Evolutionary conservation across 2,888 invertebrate species (phyloP).

Genomic region (Sarcophaga caerulescens): DNA sequence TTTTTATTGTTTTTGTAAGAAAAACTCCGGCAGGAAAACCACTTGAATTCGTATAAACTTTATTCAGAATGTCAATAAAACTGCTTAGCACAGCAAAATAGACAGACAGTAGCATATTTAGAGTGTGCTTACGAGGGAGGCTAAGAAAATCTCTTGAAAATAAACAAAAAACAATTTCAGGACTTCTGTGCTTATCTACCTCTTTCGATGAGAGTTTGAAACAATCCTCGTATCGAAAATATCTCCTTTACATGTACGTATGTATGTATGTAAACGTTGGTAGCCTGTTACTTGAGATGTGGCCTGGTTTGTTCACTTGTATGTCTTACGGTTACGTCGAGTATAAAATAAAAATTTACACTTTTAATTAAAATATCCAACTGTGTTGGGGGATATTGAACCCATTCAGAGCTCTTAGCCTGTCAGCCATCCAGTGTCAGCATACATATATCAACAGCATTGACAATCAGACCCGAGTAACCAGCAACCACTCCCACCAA

Average conservation of each 20-base stretch:
- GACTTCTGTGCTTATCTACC: too few relatives aligned
- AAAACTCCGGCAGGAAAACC: too few relatives aligned
- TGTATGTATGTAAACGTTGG: too few relatives aligned
- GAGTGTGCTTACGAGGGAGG: background rate
- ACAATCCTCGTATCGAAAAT: too few relatives aligned
- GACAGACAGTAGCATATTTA: conserved; percentile 2
- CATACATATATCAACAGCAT: conserved; percentile 7
- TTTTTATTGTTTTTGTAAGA: too few relatives aligned
- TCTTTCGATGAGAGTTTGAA: too few relatives aligned
- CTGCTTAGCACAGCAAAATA: conserved; percentile 46
- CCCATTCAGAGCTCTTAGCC: background rate
- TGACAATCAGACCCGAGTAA: conserved; percentile 7
- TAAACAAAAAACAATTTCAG: too few relatives aligned
- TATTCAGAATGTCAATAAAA: background rate
- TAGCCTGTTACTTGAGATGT: too few relatives aligned
- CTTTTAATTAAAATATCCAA: conserved; percentile 66
- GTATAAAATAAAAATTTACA: conserved; percentile 60
- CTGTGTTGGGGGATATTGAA: background rate
- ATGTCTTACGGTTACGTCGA: conserved; percentile 24
- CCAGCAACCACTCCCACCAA: conserved; percentile 33
- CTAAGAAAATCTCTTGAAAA: too few relatives aligned
- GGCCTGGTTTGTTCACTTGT: conserved; percentile 16
- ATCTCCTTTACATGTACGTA: too few relatives aligned
- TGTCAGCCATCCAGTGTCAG: conserved; percentile 30
- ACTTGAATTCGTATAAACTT: too few relatives aligned